Percentiles rank a stretch among this genome's conserved stretches.
These are phyloP conservation scores for Phymorhynchus buccinoides DNA, from an alignment of 1,140 invertebrate genomes.

Conservation along the genomic window DNA sequence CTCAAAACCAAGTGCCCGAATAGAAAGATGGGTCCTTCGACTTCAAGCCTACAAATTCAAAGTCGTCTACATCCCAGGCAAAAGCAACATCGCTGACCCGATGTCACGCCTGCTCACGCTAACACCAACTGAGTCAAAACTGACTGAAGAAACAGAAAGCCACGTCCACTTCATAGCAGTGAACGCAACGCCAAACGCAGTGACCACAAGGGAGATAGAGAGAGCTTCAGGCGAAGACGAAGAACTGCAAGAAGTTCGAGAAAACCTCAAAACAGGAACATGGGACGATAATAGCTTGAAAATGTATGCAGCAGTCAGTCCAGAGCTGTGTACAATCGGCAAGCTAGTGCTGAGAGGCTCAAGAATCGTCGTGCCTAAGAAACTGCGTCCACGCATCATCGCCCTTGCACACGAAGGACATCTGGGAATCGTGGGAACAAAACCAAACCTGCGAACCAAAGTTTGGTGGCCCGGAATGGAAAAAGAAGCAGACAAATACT, in stretches of 20 bases:
- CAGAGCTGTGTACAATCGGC: conserved; percentile 43
- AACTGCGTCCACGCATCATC: conserved; percentile 22
- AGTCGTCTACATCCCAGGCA: conserved; percentile 45
- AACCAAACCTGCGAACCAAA: conserved; percentile 46
- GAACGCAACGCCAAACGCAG: conserved; percentile 36
- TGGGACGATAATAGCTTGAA: conserved; percentile 1
- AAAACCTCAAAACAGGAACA: neutral
- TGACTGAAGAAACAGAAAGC: conserved; percentile 34
- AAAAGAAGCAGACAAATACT: conserved; percentile 50
- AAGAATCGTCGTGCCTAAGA: conserved; percentile 40
- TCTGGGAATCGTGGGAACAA: conserved; percentile 48
- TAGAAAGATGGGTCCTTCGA: conserved; percentile 53
- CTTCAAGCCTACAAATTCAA: conserved; percentile 51
- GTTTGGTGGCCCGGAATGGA: conserved; percentile 56
- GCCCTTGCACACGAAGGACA: conserved; percentile 46
- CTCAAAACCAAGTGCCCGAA: conserved; percentile 54
- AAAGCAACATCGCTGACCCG: conserved; percentile 48
- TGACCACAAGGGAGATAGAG: conserved; percentile 38
- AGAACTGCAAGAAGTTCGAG: conserved; percentile 3
- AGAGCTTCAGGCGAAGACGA: neutral
- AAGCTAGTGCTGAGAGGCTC: conserved; percentile 46
- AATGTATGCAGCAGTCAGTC: conserved; percentile 31
- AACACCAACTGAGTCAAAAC: neutral
- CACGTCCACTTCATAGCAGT: conserved; percentile 32
- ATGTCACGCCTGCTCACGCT: conserved; percentile 41